Conservation (phyloP, 1,140 invertebrate species). For the Palaemon carinicauda region DNA sequence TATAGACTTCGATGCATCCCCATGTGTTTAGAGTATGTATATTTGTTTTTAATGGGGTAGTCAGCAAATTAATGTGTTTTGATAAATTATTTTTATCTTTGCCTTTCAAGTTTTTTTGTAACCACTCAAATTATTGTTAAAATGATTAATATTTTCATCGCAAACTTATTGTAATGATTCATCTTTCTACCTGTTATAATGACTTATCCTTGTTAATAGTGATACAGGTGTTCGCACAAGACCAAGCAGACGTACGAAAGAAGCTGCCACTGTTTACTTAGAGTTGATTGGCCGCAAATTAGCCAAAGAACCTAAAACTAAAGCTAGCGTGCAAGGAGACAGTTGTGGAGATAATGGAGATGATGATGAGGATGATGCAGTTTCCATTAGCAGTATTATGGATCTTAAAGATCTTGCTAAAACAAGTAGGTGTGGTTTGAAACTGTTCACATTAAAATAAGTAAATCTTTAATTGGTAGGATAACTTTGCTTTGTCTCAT, state of each 20-base stretch:
- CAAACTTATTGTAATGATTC: neutral
- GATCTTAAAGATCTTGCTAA: conserved; percentile 3
- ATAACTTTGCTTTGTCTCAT: neutral
- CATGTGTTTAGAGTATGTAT: too few species aligned
- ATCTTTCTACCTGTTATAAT: neutral
- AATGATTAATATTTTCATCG: neutral
- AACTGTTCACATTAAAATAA: neutral
- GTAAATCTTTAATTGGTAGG: neutral
- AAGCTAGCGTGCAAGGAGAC: neutral
- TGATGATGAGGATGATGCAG: conserved; percentile 20
- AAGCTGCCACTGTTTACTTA: conserved; percentile 18
- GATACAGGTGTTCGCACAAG: neutral
- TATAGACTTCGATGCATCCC: too few species aligned
- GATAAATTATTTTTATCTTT: too few species aligned
- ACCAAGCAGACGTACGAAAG: conserved; percentile 38
- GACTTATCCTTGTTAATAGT: neutral
- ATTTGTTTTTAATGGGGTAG: too few species aligned
- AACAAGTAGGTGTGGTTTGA: conserved; percentile 24
- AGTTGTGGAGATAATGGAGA: conserved; percentile 37
- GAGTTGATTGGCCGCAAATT: conserved; percentile 20
- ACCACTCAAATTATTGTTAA: too few species aligned
- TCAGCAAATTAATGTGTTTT: too few species aligned
- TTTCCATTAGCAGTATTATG: neutral
- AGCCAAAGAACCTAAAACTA: neutral
- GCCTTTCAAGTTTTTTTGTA: too few species aligned